Evolutionary conservation across 1,140 invertebrate species (phyloP), one percentile per base, ranked within the genome.

Genomic region (Euglossa dilemma): DNA sequence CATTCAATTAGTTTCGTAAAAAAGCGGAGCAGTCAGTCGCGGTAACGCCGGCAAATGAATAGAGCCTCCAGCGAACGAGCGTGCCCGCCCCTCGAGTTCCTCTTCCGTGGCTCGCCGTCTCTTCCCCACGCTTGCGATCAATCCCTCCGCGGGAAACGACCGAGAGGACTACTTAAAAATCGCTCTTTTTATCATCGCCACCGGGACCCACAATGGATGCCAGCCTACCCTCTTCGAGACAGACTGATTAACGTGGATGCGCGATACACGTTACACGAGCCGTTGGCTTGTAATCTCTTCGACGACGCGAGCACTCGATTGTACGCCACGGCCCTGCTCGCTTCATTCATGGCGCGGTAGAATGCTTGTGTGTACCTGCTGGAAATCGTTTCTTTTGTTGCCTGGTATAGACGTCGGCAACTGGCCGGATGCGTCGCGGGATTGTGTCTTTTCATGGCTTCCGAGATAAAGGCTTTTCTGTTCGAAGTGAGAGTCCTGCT

Each of bases 1-100:
- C 85, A 91, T 90, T 91, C 90, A 91, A 91, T 91, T 91, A 91
- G 85, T 90, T 90, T 90, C 56, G 87, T 87, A 88, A 88, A 88
- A 88, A 88, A 88, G 86, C 83, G 78, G 86, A 67, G 73, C 83
- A 87, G 83, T 80, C 89, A 84, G 84, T 85, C 89, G 84, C 86
- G 84, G 86, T 88, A 87, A 87, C 86, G 78, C 77, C 67, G 76
- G 80, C 83, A 80, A 90, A 89, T 85, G 88, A 90, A 85, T 88
- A 78, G 84, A 79, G 79, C 75, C 84, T 82, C 78, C 61, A 52
- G 63, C 78, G 61, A 75, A 66, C 66, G 74, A 64, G 59, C 63
- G 36, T 70, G 56, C 25, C 61, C 57, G 20, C 52, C 43, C 64
- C 50, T 73, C 52, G 82, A 64, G 80, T 78, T 67, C 47, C 69